Evolutionary conservation across 2,797 vertebrate genomes (phyloP).

Genomic region (Australoheros facetus): DNA sequence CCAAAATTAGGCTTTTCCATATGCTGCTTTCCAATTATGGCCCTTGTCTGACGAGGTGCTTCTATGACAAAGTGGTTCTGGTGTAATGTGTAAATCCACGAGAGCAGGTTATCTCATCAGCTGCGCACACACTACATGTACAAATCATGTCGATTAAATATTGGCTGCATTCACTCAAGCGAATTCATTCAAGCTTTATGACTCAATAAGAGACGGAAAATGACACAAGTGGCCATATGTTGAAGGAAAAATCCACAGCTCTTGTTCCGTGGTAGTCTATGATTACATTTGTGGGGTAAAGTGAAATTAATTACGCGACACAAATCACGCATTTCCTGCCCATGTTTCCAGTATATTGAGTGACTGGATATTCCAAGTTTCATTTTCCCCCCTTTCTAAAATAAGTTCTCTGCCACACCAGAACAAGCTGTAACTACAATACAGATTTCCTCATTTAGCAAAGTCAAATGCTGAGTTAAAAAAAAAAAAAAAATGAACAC

Average conservation of each 20-base stretch:
- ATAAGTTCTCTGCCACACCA: neutral
- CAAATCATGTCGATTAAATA: slow-evolving; percentile 36
- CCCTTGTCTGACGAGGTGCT: slow-evolving; percentile 63
- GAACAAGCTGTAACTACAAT: neutral
- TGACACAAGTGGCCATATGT: slow-evolving; percentile 12
- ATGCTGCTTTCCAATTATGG: slow-evolving; percentile 65
- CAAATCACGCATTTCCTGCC: slow-evolving; percentile 13
- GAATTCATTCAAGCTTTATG: slow-evolving; percentile 36
- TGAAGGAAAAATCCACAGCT: slow-evolving; percentile 27
- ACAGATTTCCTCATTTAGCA: neutral
- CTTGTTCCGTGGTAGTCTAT: slow-evolving; percentile 9
- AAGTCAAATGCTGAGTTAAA: neutral
- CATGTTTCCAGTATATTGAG: neutral
- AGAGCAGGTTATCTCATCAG: slow-evolving; percentile 73
- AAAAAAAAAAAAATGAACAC: neutral
- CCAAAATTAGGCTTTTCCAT: slow-evolving; percentile 66
- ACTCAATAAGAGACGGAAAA: slow-evolving; percentile 20
- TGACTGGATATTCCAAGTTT: neutral
- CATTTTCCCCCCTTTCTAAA: neutral
- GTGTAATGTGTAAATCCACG: slow-evolving; percentile 71
- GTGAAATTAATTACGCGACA: slow-evolving; percentile 12
- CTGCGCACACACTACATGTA: slow-evolving; percentile 9
- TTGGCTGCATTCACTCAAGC: slow-evolving; percentile 22
- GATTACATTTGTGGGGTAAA: slow-evolving; percentile 32
- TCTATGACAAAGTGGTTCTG: slow-evolving; percentile 63